These are phyloP conservation scores for Dermochelys coriacea DNA, from an alignment of 2,797 vertebrate genomes.

Conservation along the genomic window DNA sequence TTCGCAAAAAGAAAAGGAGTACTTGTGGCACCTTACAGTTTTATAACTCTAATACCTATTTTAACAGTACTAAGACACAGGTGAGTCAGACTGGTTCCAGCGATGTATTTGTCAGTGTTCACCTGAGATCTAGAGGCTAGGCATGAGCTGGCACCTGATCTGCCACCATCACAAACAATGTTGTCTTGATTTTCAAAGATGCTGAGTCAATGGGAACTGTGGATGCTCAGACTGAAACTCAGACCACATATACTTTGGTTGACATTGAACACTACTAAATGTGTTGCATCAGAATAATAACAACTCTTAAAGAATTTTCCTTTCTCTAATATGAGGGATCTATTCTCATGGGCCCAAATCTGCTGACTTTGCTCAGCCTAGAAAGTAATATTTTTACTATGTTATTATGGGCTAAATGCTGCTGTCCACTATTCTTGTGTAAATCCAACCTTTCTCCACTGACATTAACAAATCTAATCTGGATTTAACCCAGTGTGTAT, in stretches of 20 bases:
- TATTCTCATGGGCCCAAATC: slow-evolving; percentile 14
- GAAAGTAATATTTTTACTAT: background rate
- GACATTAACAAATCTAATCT: slow-evolving; percentile 7
- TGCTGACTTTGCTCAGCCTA: slow-evolving; percentile 19
- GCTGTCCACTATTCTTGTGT: background rate
- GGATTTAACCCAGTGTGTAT: slow-evolving; percentile 16
- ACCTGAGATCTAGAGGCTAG: no score
- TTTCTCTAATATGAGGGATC: background rate
- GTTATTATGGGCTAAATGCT: slow-evolving; percentile 2
- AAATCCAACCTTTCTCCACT: background rate
- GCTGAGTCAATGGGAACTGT: slow-evolving; percentile 10
- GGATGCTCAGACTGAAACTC: background rate
- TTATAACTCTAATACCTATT: no score
- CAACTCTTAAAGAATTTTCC: background rate
- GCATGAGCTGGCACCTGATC: no score
- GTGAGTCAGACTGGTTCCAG: no score
- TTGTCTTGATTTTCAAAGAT: slow-evolving; percentile 13
- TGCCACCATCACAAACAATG: background rate
- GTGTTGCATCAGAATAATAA: slow-evolving; percentile 26
- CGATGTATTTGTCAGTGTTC: no score
- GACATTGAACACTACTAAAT: background rate
- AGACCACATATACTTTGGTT: background rate
- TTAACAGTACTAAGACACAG: no score
- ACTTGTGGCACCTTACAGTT: no score
- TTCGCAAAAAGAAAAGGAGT: no score